Conservation (phyloP, 2,888 invertebrate species). For the Ceraclea dissimilis region DNA sequence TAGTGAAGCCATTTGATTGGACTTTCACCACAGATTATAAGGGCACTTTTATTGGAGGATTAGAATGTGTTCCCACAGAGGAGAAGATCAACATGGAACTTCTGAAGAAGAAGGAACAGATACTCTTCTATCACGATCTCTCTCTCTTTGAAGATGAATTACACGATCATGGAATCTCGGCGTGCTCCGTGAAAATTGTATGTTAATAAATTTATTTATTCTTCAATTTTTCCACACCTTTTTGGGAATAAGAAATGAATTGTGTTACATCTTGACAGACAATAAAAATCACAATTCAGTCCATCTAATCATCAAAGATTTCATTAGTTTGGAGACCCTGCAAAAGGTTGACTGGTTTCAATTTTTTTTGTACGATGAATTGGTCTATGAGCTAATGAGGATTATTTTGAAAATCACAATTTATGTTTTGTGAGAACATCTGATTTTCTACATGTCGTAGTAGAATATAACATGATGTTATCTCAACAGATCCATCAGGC, state of each 20-base stretch:
- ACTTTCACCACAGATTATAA: conserved; percentile 90
- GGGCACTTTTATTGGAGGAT: conserved; percentile 63
- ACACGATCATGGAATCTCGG: conserved; percentile 94
- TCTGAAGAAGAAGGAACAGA: conserved; percentile 82
- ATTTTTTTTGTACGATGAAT: too few species aligned
- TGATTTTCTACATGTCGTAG: too few species aligned
- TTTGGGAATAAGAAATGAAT: background rate
- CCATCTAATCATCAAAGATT: too few species aligned
- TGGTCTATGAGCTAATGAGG: too few species aligned
- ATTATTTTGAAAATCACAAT: too few species aligned
- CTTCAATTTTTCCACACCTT: background rate
- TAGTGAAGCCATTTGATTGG: conserved; percentile 93
- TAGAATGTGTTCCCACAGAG: conserved; percentile 54
- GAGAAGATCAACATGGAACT: conserved; percentile 81
- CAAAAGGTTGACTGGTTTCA: too few species aligned
- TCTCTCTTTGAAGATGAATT: conserved; percentile 96
- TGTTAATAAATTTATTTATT: conserved; percentile 33
- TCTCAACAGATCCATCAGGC: too few species aligned
- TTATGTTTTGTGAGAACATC: too few species aligned
- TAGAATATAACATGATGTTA: too few species aligned
- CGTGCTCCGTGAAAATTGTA: conserved; percentile 88
- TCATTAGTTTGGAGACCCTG: too few species aligned
- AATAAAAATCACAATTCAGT: too few species aligned
- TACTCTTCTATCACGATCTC: conserved; percentile 89
- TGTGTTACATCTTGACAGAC: too few species aligned